Conservation (phyloP, 2,113 vertebrate species). For the Pseudorhombus dupliciocellatus region DNA sequence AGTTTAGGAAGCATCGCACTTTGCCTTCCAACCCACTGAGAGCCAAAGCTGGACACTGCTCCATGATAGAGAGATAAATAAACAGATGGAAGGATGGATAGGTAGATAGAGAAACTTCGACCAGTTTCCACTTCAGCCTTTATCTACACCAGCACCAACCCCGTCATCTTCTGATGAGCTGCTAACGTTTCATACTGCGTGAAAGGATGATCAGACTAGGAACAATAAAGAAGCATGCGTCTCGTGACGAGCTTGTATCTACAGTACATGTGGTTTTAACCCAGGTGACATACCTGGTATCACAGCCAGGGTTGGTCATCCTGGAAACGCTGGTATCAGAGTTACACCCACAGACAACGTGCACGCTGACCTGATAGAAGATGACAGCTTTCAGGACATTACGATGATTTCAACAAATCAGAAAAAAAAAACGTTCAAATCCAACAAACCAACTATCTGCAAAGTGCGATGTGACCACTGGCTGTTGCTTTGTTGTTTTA, state of each 20-base stretch:
- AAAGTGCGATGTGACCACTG: too few relatives aligned
- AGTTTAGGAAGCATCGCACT: conserved; percentile 57
- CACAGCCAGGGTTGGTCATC: neutral
- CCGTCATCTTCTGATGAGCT: neutral
- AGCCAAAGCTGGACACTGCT: conserved; percentile 1
- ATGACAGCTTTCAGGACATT: neutral
- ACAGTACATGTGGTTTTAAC: neutral
- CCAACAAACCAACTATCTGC: too few relatives aligned
- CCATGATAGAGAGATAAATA: too few relatives aligned
- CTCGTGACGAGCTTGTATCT: neutral
- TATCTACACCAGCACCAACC: neutral
- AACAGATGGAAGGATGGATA: too few relatives aligned
- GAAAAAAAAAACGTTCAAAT: too few relatives aligned
- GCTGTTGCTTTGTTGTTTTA: too few relatives aligned
- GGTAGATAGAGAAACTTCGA: too few relatives aligned
- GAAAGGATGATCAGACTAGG: too few relatives aligned
- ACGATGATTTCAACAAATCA: neutral
- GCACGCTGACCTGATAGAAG: neutral
- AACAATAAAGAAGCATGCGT: neutral
- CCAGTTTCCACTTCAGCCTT: too few relatives aligned
- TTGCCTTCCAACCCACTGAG: conserved; percentile 11
- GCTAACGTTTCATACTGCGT: neutral
- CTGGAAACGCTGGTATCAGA: neutral
- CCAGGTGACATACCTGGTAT: neutral
- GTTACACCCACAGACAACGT: neutral